Conservation (phyloP, 2,113 vertebrate species). For the Irena cyanogastra region DNA sequence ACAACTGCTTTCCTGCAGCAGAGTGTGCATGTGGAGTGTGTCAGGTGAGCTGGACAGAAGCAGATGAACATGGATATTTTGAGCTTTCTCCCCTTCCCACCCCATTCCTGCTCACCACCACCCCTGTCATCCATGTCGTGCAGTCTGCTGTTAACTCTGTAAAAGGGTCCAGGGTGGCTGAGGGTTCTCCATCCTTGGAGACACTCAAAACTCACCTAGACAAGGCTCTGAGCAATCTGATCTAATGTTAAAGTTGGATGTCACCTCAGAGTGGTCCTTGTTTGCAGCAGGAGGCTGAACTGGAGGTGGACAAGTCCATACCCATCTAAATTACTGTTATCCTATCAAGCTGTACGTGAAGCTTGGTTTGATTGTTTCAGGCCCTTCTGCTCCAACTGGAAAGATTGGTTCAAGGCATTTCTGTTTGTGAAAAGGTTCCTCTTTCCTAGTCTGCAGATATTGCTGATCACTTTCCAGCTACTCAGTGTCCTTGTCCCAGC, state of each 20-base stretch:
- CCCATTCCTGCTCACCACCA: background rate
- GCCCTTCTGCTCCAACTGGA: background rate
- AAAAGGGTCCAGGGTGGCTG: background rate
- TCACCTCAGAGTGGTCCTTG: background rate
- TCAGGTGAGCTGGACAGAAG: background rate
- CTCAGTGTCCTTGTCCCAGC: background rate
- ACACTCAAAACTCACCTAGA: background rate
- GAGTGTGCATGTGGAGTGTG: background rate
- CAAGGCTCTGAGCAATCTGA: background rate
- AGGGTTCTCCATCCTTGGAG: background rate
- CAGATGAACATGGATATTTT: background rate
- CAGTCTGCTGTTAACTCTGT: background rate
- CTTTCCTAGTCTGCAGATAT: background rate
- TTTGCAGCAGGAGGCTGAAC: background rate
- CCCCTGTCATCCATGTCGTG: fast-evolving
- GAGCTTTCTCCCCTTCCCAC: background rate
- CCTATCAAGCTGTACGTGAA: background rate
- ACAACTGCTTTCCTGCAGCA: background rate
- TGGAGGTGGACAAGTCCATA: background rate
- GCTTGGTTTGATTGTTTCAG: background rate
- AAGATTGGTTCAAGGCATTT: background rate
- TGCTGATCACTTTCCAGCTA: background rate
- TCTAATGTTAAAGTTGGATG: background rate
- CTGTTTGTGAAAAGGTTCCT: background rate
- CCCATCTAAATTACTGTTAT: background rate